A percentile compares a stretch with the other conserved stretches of the same genome.
These are phyloP conservation scores for Limnephilus lunatus DNA, from an alignment of 2,888 invertebrate species.

Conservation along the genomic window DNA sequence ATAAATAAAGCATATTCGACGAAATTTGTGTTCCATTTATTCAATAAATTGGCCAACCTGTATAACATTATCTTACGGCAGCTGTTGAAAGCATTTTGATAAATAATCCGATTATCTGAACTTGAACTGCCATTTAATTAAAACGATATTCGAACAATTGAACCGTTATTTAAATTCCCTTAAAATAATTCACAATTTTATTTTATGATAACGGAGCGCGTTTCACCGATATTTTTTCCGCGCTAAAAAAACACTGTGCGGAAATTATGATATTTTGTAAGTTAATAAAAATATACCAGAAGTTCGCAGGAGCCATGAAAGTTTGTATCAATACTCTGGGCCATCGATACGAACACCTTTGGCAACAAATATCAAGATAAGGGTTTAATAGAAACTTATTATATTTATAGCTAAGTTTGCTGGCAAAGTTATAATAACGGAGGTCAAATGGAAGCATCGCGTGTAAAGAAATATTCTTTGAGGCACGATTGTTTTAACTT, in stretches of 20 bases:
- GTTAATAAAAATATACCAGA: neutral
- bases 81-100: neutral
- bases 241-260: neutral
- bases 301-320: neutral
- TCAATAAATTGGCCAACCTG: neutral
- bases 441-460: slow-evolving; percentile 52
- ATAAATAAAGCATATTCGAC: neutral
- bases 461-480: slow-evolving; percentile 38
- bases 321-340: slow-evolving; percentile 3
- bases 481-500: slow-evolving; percentile 56
- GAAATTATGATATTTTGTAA: neutral
- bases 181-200: neutral
- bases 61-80: neutral
- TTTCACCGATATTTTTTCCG: neutral
- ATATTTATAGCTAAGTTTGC: slow-evolving; percentile 32
- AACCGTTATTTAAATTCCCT: neutral
- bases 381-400: slow-evolving; percentile 41
- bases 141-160: neutral
- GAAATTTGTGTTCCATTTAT: neutral
- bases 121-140: neutral
- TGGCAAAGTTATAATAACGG: slow-evolving; percentile 37
- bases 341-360: slow-evolving; percentile 41
- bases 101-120: neutral
- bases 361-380: slow-evolving; percentile 34
- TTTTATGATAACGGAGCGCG: neutral